Evolutionary conservation across 2,797 vertebrate species (phyloP), one percentile per base, ranked within the genome.

Genomic region (Chaenodraco wilsoni): DNA sequence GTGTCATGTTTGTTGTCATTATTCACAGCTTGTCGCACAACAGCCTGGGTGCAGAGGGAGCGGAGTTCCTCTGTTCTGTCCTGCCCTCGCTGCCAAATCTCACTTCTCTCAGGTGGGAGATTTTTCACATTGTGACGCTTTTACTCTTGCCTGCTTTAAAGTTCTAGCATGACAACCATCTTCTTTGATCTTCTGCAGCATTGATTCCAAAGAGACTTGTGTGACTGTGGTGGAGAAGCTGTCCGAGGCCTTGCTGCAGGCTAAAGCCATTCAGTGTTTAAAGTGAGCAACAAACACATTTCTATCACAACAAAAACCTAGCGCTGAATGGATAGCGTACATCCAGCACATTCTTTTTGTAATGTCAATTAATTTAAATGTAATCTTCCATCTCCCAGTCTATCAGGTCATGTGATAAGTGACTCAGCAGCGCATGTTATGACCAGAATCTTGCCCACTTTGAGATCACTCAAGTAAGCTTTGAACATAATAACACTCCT

Each of bases 1-100:
- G n/a, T 3, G 10, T 14, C 2, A 9, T 41, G 4, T 64, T 82
- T 81, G 62, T 69, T 62, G 5, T 66, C 1, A 56, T 81, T 91
- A 8, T 88, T 56, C 33, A 15, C 58, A 98, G 96, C 13, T 93
- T 96, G 67, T 96, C 93, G 61, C 84, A 91, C 23, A 85, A 94
- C 74, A 89, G 65, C 14, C 87, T 97, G 56, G 92, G 80, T 0
- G 9, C 50, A 9, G 70, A 83, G 11, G 95, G 95, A 70, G 88
- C 87, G 52, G 78, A 88, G 65, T 88, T 91, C 43, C 83, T 98
- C 1, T 83, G 81, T 4, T 81, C 65, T 40, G 48, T 94, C 59
- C 88, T 97, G 63, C 85, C 88, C 0, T 78, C 16, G 9, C 79
- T 96, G 55, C 78, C 87, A 56, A 85, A 88, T n/a, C 93, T 98